Evolutionary conservation across 1,140 invertebrate genomes (phyloP).

Genomic region (Calephelis virginiensis): DNA sequence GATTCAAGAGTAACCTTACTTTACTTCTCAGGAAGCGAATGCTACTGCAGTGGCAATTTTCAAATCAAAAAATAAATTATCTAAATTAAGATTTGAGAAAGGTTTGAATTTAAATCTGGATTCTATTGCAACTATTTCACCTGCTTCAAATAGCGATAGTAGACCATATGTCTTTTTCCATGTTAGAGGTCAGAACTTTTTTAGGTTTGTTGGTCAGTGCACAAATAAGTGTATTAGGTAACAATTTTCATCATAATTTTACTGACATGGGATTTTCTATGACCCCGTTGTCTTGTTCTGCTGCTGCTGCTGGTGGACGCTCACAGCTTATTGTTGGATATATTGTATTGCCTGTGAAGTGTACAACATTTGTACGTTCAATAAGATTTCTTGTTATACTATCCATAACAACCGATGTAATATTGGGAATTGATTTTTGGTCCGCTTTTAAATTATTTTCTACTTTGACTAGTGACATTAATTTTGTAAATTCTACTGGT

Average conservation of each 20-base stretch:
- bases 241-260: background rate
- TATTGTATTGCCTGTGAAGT: background rate
- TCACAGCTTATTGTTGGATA: background rate
- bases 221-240: background rate
- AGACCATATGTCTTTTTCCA: no score
- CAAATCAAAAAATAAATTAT: no score
- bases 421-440: conserved; percentile 1
- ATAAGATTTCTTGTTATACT: background rate
- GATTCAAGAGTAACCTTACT: no score
- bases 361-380: background rate
- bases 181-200: background rate
- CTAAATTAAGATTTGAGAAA: no score
- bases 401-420: background rate
- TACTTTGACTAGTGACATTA: background rate
- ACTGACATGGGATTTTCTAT: background rate
- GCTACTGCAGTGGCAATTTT: no score
- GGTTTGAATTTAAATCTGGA: background rate
- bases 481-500: conserved; percentile 2
- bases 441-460: background rate
- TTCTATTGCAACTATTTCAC: no score
- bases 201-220: background rate
- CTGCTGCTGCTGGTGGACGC: background rate
- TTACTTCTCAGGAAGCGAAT: no score
- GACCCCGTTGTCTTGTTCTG: background rate
- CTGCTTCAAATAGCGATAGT: no score